Conservation (phyloP, 2,888 invertebrate species). For the Lithophane ornitopus region DNA sequence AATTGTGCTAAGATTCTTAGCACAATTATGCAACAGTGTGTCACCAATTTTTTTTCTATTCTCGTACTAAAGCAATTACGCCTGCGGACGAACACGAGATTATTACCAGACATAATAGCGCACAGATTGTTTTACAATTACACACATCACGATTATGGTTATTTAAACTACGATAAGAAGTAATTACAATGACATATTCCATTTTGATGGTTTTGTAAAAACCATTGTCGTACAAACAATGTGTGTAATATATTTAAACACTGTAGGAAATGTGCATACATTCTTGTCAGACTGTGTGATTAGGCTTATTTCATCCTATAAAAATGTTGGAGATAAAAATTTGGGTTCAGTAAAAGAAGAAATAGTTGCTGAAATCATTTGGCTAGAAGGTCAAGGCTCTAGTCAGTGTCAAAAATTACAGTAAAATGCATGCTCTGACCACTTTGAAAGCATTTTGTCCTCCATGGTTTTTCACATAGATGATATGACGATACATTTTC, state of each 20-base stretch:
- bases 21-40: slow-evolving; percentile 41
- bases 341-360: slow-evolving; percentile 1
- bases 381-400: neutral
- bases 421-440: neutral
- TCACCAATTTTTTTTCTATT: slow-evolving; percentile 55
- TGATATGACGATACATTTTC: too few relatives aligned
- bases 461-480: neutral
- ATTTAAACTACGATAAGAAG: slow-evolving; percentile 67
- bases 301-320: slow-evolving; percentile 14
- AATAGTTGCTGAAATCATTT: slow-evolving; percentile 2
- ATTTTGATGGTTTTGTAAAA: slow-evolving; percentile 63
- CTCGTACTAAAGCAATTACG: slow-evolving; percentile 52
- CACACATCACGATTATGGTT: slow-evolving; percentile 63
- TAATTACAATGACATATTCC: slow-evolving; percentile 64
- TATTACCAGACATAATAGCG: slow-evolving; percentile 61
- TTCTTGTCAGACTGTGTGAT: slow-evolving; percentile 8
- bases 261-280: slow-evolving; percentile 18
- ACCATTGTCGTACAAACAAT: slow-evolving; percentile 49
- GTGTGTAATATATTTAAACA: slow-evolving; percentile 36
- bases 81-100: slow-evolving; percentile 54
- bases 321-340: slow-evolving; percentile 12
- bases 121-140: slow-evolving; percentile 68
- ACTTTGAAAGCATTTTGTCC: neutral
- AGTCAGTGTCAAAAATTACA: neutral
- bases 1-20: too few relatives aligned